Base-by-base conservation (phyloP, 2,888 invertebrate genomes). In the Drosophila paranaensis region DNA sequence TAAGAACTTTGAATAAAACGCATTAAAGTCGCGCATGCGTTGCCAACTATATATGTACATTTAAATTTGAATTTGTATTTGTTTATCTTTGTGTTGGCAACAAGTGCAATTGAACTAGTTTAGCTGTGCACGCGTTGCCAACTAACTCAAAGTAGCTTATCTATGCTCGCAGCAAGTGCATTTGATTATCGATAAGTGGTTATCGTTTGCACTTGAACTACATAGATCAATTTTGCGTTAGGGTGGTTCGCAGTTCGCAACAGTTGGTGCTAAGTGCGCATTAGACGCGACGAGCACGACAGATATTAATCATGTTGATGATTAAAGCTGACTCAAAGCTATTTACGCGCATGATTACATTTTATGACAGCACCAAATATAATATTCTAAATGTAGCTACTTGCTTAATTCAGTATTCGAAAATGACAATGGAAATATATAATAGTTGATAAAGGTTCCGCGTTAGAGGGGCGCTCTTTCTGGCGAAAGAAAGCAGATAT, bases 401-500 rank as follows among this genome's bases (percentile, higher is more conserved):
- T 48, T 39, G 48, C 27, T 39, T 27, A 39, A 35, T n/a, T 27
- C 37, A n/a, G 5, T 10, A 20, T 30, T 11, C 8, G 14, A 35
- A 25, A 27, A 16, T 14, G 33, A 56, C 14, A 33, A 55, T 20
- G 2, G 9, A 43, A 20, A 33, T 30, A 8, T 42, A 16, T 27
- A 53, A 53, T 8, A 35, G 14, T 56, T 56, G 14, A 33, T 6
- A 20, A 33, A 10, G 45, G 25, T 57, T 57, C 56, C 56, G 43
- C 43, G 43, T 35, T 43, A 25, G 13, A 42, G 40, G 9, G 20
- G 6, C 5, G 45, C 45, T 50, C 16, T 50, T 33, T 33, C 33
- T 46, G 10, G 54, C 39, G 64, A 78, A 78, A 78, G 79, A 71
- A 77, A 77, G 77, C 79, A 63, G 51, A 58, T 61, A 71, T 60